A percentile compares a stretch with the other conserved stretches of the same genome.
Conservation (phyloP, 2,797 vertebrate species). For the Fistularia tabacaria region DNA sequence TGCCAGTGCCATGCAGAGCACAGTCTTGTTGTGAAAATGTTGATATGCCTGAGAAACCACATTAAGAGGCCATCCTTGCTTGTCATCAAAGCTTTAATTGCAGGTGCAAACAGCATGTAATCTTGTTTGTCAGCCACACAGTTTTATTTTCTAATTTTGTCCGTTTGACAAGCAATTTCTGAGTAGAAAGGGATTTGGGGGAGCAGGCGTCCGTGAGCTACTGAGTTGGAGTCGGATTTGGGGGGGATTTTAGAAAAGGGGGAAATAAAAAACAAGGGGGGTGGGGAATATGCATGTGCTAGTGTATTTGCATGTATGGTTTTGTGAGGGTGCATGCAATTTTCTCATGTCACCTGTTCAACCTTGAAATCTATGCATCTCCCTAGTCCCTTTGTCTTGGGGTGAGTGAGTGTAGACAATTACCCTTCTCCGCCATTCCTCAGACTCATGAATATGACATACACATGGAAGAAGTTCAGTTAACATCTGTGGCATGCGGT, state of each 20-base stretch:
- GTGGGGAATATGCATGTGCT: conserved; percentile 13
- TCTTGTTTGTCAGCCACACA: conserved; percentile 72
- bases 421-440: conserved; percentile 50
- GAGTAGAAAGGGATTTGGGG: conserved; percentile 61
- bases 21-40: conserved; percentile 64
- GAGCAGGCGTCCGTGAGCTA: conserved; percentile 37
- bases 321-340: conserved; percentile 14
- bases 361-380: conserved; percentile 61
- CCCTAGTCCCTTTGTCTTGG: conserved; percentile 57
- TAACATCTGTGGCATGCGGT: too few relatives aligned
- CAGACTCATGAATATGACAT: conserved; percentile 14
- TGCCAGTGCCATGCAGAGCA: conserved; percentile 37
- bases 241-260: conserved; percentile 26
- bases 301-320: conserved; percentile 6
- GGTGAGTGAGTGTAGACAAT: conserved; percentile 63
- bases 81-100: conserved; percentile 76
- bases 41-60: conserved; percentile 68
- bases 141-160: conserved; percentile 72
- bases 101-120: conserved; percentile 78
- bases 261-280: conserved; percentile 13
- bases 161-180: conserved; percentile 73
- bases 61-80: conserved; percentile 69
- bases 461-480: conserved; percentile 6
- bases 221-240: conserved; percentile 52
- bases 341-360: conserved; percentile 59